These are phyloP conservation scores for Octopus sinensis DNA, from an alignment of 1,140 invertebrate species.

Conservation along the genomic window DNA sequence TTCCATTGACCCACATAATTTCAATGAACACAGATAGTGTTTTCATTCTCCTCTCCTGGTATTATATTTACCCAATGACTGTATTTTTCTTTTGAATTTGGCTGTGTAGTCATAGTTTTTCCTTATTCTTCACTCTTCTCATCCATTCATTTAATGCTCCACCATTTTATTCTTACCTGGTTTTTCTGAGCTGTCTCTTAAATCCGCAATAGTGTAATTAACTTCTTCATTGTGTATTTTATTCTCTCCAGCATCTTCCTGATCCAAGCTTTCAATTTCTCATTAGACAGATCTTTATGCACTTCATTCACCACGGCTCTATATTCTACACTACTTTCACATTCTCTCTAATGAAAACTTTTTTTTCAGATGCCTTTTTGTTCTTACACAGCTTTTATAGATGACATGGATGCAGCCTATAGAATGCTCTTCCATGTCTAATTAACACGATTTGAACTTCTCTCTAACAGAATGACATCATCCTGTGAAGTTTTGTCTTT, in stretches of 20 bases:
- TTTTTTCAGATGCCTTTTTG: too few species aligned
- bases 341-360: background rate
- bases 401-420: background rate
- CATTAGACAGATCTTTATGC: background rate
- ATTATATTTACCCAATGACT: background rate
- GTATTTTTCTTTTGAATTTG: background rate
- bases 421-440: background rate
- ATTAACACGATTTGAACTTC: background rate
- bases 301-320: background rate
- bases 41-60: background rate
- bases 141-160: background rate
- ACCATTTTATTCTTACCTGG: background rate
- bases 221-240: background rate
- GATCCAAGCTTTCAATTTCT: too few species aligned
- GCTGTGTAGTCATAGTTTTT: background rate
- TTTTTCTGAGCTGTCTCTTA: background rate
- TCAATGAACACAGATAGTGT: background rate
- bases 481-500: background rate
- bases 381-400: background rate
- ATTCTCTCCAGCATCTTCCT: background rate
- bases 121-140: background rate
- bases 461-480: background rate
- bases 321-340: background rate
- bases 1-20: background rate
- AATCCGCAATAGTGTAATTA: background rate